Conservation (phyloP, 2,113 vertebrate genomes). For the Corydoras sp. region DNA sequence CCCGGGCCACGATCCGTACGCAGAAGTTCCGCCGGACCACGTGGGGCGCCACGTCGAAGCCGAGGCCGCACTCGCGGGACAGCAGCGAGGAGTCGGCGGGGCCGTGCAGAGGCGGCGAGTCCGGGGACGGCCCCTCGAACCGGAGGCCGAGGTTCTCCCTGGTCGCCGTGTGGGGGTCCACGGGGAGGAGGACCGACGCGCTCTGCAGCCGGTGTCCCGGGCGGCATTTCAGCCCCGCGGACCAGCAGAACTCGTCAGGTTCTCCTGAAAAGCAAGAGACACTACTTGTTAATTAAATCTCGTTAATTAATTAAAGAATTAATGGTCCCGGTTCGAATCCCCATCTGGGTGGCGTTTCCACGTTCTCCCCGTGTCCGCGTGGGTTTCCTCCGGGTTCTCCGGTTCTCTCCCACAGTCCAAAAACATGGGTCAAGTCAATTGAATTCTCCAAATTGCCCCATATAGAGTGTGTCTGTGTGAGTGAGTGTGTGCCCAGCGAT, state of each 20-base stretch:
- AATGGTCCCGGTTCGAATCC: too few relatives aligned
- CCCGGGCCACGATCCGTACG: slow-evolving; percentile 40
- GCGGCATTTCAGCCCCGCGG: slow-evolving; percentile 47
- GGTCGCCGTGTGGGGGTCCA: slow-evolving; percentile 32
- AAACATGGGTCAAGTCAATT: too few relatives aligned
- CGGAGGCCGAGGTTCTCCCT: slow-evolving; percentile 36
- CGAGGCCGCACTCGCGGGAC: slow-evolving; percentile 57
- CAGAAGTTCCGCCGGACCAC: slow-evolving; percentile 52
- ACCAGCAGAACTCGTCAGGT: slow-evolving; percentile 61
- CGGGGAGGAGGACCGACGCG: slow-evolving; percentile 58
- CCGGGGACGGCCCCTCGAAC: slow-evolving; percentile 14
- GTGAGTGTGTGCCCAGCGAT: too few relatives aligned
- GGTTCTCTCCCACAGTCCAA: too few relatives aligned
- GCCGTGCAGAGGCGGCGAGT: slow-evolving; percentile 15
- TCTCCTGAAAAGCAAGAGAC: slow-evolving; percentile 49
- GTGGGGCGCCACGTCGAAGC: slow-evolving; percentile 54
- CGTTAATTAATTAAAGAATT: too few relatives aligned
- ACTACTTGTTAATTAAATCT: too few relatives aligned
- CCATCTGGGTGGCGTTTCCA: too few relatives aligned
- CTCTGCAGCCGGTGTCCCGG: slow-evolving; percentile 52
- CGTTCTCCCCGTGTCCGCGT: too few relatives aligned
- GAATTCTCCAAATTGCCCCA: too few relatives aligned
- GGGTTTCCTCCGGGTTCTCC: too few relatives aligned
- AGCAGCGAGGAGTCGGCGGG: slow-evolving; percentile 43
- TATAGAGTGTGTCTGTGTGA: too few relatives aligned